Conservation (phyloP, 2,113 vertebrate genomes). For the Mobula birostris region DNA sequence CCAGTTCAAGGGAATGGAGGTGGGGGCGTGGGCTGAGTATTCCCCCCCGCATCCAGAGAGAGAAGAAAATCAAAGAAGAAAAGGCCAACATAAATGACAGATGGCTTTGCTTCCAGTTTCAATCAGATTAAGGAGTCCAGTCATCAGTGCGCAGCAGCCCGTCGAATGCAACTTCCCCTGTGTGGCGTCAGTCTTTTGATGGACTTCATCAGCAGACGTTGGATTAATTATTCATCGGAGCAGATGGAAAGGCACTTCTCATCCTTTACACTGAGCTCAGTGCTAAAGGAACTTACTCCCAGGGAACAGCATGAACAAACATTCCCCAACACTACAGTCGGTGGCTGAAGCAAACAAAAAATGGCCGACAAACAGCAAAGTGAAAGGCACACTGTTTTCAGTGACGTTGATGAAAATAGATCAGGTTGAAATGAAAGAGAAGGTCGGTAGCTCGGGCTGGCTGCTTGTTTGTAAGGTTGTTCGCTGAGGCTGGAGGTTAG, state of each 20-base stretch:
- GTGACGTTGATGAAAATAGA: too few species aligned
- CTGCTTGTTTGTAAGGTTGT: too few species aligned
- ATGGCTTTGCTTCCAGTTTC: background rate
- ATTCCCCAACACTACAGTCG: background rate
- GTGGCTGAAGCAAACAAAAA: background rate
- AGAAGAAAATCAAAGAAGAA: background rate
- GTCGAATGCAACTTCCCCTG: background rate
- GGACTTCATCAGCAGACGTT: background rate
- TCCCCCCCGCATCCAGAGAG: too few species aligned
- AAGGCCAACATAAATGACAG: background rate
- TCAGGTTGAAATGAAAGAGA: too few species aligned
- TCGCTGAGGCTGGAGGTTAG: too few species aligned
- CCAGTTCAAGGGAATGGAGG: background rate
- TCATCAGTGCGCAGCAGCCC: background rate
- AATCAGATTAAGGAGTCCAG: background rate
- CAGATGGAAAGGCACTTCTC: background rate
- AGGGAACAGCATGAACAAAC: background rate
- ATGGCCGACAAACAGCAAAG: too few species aligned
- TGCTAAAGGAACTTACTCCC: background rate
- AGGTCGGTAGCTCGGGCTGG: too few species aligned
- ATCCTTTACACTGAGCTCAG: background rate
- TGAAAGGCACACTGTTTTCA: too few species aligned
- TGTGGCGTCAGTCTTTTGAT: background rate
- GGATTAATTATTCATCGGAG: background rate
- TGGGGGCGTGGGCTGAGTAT: background rate